Evolutionary conservation across 2,113 vertebrate genomes (phyloP).

Genomic region (Phalacrocorax brasilianus): DNA sequence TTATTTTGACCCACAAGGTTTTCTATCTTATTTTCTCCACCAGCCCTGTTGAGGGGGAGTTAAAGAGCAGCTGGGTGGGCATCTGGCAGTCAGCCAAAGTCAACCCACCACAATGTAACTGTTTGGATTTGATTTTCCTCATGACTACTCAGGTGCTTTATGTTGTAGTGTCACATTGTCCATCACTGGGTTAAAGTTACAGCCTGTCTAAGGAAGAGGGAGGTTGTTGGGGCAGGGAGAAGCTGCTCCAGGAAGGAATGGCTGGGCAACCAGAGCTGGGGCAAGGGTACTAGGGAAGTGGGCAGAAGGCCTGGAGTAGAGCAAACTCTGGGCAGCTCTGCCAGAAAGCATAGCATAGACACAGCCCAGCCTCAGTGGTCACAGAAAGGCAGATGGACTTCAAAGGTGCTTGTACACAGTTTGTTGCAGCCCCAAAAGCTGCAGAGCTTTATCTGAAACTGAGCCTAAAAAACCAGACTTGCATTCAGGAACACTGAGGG

Average conservation of each 20-base stretch:
- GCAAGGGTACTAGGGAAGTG: background rate
- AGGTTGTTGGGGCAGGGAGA: background rate
- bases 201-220: background rate
- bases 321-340: background rate
- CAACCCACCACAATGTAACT: background rate
- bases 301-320: background rate
- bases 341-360: background rate
- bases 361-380: background rate
- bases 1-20: background rate
- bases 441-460: background rate
- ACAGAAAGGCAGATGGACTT: background rate
- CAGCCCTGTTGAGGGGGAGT: background rate
- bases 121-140: background rate
- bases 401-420: background rate
- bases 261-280: background rate
- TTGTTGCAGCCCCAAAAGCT: background rate
- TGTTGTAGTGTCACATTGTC: background rate
- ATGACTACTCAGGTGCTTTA: background rate
- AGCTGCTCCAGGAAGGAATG: background rate
- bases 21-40: background rate
- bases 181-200: background rate
- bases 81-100: background rate
- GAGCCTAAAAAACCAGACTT: background rate
- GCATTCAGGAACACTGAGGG: background rate
- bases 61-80: background rate